These are phyloP conservation scores for Amblyornis subalaris DNA, from an alignment of 2,113 vertebrate genomes.

Conservation along the genomic window DNA sequence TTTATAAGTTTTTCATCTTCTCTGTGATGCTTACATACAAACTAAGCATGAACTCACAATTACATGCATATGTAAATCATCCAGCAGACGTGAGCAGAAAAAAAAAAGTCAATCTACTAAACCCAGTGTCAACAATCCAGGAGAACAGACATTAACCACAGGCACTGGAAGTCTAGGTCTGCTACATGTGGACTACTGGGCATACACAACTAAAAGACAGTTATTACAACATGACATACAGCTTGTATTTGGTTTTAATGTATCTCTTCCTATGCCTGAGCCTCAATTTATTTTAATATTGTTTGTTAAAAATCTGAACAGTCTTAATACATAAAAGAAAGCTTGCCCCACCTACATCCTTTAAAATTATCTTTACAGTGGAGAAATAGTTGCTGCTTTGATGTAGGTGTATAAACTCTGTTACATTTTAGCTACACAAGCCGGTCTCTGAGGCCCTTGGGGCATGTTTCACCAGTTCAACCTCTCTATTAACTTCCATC, in stretches of 20 bases:
- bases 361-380: neutral
- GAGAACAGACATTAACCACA: neutral
- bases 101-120: neutral
- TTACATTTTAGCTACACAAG: neutral
- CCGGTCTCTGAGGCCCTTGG: neutral
- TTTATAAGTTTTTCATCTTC: neutral
- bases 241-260: neutral
- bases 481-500: neutral
- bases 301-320: neutral
- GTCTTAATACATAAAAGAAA: neutral
- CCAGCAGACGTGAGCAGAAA: accelerated
- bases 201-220: neutral
- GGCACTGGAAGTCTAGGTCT: neutral
- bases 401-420: neutral
- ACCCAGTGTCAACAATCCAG: neutral
- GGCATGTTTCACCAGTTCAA: neutral
- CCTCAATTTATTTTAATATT: neutral
- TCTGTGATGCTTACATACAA: neutral
- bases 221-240: neutral
- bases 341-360: neutral
- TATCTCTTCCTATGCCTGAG: neutral
- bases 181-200: no score
- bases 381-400: neutral
- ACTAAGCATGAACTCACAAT: neutral
- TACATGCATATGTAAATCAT: neutral